These are phyloP conservation scores for Heliconius hortense DNA, from an alignment of 2,888 invertebrate genomes.

Conservation along the genomic window DNA sequence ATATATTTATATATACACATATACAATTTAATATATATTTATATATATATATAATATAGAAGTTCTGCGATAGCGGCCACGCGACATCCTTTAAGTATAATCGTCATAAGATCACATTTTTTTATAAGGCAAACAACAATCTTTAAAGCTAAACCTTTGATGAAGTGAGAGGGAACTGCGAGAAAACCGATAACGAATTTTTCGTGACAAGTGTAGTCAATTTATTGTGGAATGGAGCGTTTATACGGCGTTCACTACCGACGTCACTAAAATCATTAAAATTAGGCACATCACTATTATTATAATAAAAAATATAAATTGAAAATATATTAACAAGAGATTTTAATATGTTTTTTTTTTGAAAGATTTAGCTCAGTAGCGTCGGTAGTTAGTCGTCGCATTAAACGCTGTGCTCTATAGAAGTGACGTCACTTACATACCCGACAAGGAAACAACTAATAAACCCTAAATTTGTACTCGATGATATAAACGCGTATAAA, in stretches of 20 bases:
- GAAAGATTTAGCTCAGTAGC: neutral
- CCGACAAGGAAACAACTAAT: conserved; percentile 48
- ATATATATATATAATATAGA: conserved; percentile 5
- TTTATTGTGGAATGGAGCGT: conserved; percentile 60
- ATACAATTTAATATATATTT: too few relatives aligned
- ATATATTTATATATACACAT: conserved; percentile 3
- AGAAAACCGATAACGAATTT: conserved; percentile 63
- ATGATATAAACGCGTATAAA: conserved; percentile 61
- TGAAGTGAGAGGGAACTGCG: conserved; percentile 58
- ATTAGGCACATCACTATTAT: conserved; percentile 14
- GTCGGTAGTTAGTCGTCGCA: neutral
- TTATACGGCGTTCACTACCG: conserved; percentile 41
- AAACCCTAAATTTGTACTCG: conserved; percentile 76
- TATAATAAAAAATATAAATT: conserved; percentile 10
- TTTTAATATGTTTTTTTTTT: neutral
- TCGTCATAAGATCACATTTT: conserved; percentile 81
- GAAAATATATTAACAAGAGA: neutral
- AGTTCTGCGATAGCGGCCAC: conserved; percentile 56
- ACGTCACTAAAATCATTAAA: neutral
- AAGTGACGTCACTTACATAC: conserved; percentile 49
- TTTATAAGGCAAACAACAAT: conserved; percentile 82
- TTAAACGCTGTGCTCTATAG: conserved; percentile 18
- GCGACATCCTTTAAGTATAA: conserved; percentile 74
- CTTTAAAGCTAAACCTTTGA: conserved; percentile 80
- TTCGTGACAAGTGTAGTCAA: conserved; percentile 41